These are phyloP conservation scores for Eupeodes corollae DNA, from an alignment of 1,140 invertebrate genomes.

Conservation along the genomic window DNA sequence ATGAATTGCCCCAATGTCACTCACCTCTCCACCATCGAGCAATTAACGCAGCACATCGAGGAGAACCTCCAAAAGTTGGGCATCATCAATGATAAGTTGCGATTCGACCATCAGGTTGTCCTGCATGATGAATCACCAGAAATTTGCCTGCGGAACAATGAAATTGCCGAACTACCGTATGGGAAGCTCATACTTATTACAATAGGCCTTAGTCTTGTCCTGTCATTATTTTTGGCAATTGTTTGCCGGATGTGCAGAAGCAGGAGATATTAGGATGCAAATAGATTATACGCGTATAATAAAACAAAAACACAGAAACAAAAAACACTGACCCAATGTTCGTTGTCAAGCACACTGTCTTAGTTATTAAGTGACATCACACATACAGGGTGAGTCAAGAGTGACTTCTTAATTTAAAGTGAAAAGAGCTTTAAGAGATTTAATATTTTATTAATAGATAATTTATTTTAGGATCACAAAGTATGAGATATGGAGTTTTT, in stretches of 20 bases:
- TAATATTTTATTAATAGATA: too few species aligned
- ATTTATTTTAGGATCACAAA: too few species aligned
- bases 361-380: too few species aligned
- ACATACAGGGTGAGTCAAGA: too few species aligned
- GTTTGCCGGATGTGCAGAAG: constrained; percentile 36
- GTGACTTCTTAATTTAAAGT: too few species aligned
- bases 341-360: too few species aligned
- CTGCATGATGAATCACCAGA: constrained; percentile 54
- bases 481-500: too few species aligned
- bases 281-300: too few species aligned
- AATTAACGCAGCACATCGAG: constrained; percentile 41
- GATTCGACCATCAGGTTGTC: constrained; percentile 33
- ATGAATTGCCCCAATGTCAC: constrained; percentile 68
- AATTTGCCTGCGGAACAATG: constrained; percentile 39
- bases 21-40: constrained; percentile 39
- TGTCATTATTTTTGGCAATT: constrained; percentile 38
- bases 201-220: constrained; percentile 36
- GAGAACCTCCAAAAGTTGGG: constrained; percentile 45
- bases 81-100: constrained; percentile 38
- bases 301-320: too few species aligned
- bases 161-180: constrained; percentile 35
- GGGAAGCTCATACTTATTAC: constrained; percentile 45
- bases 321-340: too few species aligned
- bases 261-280: constrained; percentile 9
- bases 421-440: too few species aligned